Base-by-base conservation (phyloP, 1,140 invertebrate species). In the Elymnias hypermnestra region DNA sequence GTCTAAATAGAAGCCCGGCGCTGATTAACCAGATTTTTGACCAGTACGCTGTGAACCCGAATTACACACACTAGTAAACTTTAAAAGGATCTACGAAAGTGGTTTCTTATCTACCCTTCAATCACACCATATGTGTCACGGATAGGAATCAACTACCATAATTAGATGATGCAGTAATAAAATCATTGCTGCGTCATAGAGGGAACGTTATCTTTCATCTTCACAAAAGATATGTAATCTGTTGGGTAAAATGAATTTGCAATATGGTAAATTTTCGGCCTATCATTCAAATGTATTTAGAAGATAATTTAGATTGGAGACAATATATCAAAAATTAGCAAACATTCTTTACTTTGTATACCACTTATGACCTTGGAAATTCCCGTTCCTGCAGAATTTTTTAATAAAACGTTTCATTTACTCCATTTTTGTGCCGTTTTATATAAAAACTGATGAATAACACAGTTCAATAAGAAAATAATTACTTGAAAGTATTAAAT, bases 131-230 rank as follows among this genome's bases (percentile, higher is more conserved):
- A 33, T 75, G 64, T 57, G 60, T 54, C 33, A 33, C 33, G 33
- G 69, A 75, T 75, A 67, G n/a, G 28, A 14, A 75, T 69, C 69
- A 63, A 63, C 53, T 56, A 60, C 45, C 41, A 57, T 72, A 71
- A 75, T 75, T 72, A 75, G 70, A 72, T 72, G 72, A 72, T 65
- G 57, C 61, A 67, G 64, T 72, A 75, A 73, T 76, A 73, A 73
- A 72, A 73, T 73, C 65, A 71, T 75, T 67, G 58, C 28, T 37
- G 41, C 54, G 51, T 53, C 49, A 60, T 52, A 41, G 38, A 41
- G 44, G 52, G 60, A 36, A 41, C 23, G 41, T 46, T 66, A 70
- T 70, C 63, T 65, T 40, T 43, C 23, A 71, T 71, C 67, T 58
- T 28, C 22, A 47, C 36, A 31, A 47, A 33, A 33, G 45, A 40